Percentiles rank a stretch among this genome's conserved stretches.
Conservation (phyloP, 2,113 vertebrate genomes). For the Columba livia region DNA sequence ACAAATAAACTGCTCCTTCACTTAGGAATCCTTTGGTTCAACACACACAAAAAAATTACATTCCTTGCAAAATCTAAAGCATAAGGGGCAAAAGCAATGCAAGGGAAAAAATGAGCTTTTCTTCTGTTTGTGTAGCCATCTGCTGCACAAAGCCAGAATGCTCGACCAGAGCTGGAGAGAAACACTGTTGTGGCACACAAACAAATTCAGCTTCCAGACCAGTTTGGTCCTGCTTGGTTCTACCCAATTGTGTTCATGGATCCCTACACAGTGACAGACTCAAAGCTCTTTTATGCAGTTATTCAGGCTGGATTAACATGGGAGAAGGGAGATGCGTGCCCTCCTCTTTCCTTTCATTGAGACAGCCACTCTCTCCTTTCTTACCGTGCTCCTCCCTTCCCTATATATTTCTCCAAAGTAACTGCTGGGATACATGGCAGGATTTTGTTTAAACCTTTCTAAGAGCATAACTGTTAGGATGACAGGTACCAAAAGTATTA, state of each 20-base stretch:
- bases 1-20: neutral
- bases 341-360: neutral
- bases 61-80: neutral
- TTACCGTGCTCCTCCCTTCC: neutral
- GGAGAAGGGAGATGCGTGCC: conserved; percentile 8
- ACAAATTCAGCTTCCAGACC: conserved; percentile 24
- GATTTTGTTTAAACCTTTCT: neutral
- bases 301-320: neutral
- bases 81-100: neutral
- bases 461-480: neutral
- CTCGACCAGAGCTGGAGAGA: neutral
- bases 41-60: neutral
- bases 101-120: neutral
- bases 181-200: conserved; percentile 1
- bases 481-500: neutral
- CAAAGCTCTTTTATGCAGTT: neutral
- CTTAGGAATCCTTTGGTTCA: neutral
- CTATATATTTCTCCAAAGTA: neutral
- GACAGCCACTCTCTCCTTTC: neutral
- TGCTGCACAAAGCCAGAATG: neutral
- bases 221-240: conserved; percentile 44
- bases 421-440: neutral
- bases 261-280: conserved; percentile 33
- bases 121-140: neutral
- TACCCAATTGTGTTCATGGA: conserved; percentile 16